Evolutionary conservation across 2,113 vertebrate genomes (phyloP).

Genomic region (Gnathonemus echidnorhynchus): DNA sequence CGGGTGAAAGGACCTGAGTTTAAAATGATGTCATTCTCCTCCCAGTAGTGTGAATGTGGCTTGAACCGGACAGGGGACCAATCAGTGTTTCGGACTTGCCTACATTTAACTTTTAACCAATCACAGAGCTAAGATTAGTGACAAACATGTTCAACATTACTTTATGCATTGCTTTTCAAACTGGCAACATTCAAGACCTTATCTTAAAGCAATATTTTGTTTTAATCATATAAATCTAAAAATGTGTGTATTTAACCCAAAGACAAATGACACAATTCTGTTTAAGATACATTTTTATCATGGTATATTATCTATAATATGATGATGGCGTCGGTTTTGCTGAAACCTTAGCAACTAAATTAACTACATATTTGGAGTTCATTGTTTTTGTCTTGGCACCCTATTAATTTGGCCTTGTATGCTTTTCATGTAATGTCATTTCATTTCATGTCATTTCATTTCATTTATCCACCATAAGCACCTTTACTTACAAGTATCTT

Average conservation of each 20-base stretch:
- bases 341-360: not conserved
- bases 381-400: not conserved
- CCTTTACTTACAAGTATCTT: not conserved
- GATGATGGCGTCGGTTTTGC: not conserved
- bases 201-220: not conserved
- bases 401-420: not conserved
- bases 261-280: not conserved
- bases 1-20: not conserved
- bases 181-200: not conserved
- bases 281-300: not conserved
- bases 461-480: not conserved
- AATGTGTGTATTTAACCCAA: not conserved
- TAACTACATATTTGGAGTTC: not conserved
- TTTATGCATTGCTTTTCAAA: not conserved
- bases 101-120: not conserved
- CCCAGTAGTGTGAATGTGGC: not conserved
- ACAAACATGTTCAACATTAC: not conserved
- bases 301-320: not conserved
- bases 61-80: not conserved
- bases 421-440: not conserved
- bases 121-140: not conserved
- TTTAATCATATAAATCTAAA: not conserved
- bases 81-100: not conserved
- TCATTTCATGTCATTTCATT: not conserved
- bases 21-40: not conserved